Evolutionary conservation across 2,888 invertebrate species (phyloP).

Genomic region (Noctua janthina): DNA sequence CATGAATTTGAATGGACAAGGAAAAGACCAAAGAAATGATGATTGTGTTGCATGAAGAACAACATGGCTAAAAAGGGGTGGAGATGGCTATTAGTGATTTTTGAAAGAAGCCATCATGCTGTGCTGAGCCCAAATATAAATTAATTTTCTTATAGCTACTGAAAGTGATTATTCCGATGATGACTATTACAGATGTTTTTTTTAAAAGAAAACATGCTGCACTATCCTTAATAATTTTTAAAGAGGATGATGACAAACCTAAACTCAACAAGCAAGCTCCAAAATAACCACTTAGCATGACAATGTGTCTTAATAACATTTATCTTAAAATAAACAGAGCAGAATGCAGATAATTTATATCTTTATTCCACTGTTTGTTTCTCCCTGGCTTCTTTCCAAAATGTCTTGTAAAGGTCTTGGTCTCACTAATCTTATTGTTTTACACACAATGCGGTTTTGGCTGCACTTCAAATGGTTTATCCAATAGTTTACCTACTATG

Average conservation of each 20-base stretch:
- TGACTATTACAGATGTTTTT: not conserved
- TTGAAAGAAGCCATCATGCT: not conserved
- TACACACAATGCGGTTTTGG: conserved; percentile 44
- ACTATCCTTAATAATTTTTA: no score
- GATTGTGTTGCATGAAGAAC: not conserved
- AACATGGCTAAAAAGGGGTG: not conserved
- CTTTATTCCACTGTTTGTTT: conserved; percentile 20
- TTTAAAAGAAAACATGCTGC: no score
- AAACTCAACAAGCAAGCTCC: not conserved
- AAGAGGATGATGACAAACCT: not conserved
- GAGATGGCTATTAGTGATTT: not conserved
- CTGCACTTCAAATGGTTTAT: conserved; percentile 33
- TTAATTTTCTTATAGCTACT: not conserved
- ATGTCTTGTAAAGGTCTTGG: conserved; percentile 37
- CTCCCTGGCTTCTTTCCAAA: conserved; percentile 46
- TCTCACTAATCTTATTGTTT: conserved; percentile 48
- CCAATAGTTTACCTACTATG: not conserved
- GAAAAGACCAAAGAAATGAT: not conserved
- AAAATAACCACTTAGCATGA: not conserved
- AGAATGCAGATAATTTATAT: conserved; percentile 28
- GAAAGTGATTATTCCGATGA: not conserved
- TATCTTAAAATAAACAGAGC: conserved; percentile 28
- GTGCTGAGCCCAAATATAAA: not conserved
- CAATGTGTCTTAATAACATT: conserved; percentile 10
- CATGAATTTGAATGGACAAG: no score